These are phyloP conservation scores for Symphodus melops DNA, from an alignment of 2,113 vertebrate genomes.

Conservation along the genomic window DNA sequence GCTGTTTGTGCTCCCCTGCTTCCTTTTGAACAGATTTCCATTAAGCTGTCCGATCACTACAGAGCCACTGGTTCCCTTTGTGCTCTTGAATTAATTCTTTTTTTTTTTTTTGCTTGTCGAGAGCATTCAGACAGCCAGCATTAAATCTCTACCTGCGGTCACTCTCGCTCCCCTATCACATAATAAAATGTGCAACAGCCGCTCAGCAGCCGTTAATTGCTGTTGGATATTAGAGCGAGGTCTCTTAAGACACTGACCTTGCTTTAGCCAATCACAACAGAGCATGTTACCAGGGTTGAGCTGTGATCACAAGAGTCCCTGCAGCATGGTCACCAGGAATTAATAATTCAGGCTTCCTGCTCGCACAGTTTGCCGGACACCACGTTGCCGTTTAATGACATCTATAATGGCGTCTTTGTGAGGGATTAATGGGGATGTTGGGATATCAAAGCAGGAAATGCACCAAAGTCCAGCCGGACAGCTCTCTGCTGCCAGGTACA, in stretches of 20 bases:
- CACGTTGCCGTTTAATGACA: constrained; percentile 56
- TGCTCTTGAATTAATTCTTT: constrained; percentile 22
- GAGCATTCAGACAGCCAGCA: constrained; percentile 31
- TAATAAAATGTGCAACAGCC: constrained; percentile 50
- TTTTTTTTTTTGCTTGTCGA: constrained; percentile 21
- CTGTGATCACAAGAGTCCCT: constrained; percentile 59
- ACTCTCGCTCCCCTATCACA: constrained; percentile 47
- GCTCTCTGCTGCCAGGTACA: constrained; percentile 37
- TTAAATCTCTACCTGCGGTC: constrained; percentile 53
- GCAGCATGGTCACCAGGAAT: constrained; percentile 55
- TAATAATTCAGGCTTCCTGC: constrained; percentile 74
- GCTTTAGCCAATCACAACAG: constrained; percentile 70
- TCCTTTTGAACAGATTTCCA: constrained; percentile 5
- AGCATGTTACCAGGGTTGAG: constrained; percentile 56
- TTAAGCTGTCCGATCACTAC: not conserved
- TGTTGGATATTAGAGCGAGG: constrained; percentile 68
- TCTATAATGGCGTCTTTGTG: constrained; percentile 66
- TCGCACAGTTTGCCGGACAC: constrained; percentile 57
- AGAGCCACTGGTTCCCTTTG: constrained; percentile 24
- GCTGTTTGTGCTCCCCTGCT: constrained; percentile 1
- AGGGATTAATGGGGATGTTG: constrained; percentile 63
- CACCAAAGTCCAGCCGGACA: constrained; percentile 54
- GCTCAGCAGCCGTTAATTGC: constrained; percentile 65
- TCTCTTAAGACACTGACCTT: constrained; percentile 71
- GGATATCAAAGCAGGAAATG: constrained; percentile 59